Conservation (phyloP, 2,888 invertebrate species). For the Ornithoptera priamus region DNA sequence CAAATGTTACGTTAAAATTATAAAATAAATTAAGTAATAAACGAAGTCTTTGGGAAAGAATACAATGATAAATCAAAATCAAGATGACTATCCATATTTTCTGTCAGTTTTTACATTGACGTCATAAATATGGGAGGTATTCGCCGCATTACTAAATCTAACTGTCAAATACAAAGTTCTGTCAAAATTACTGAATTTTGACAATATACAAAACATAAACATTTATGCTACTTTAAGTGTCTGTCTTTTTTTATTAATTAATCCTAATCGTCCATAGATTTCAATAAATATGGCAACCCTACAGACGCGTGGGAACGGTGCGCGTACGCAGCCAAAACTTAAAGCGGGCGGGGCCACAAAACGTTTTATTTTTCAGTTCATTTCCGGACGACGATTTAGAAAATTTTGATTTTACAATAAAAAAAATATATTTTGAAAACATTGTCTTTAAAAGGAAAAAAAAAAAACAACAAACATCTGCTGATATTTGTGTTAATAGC, state of each 20-base stretch:
- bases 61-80: too few species aligned
- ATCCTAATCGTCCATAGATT: neutral
- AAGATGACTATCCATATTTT: too few species aligned
- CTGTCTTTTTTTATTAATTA: neutral
- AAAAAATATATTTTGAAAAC: neutral
- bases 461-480: neutral
- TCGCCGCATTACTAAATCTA: too few species aligned
- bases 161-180: too few species aligned
- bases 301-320: slow-evolving; percentile 70
- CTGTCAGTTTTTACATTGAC: too few species aligned
- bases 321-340: slow-evolving; percentile 52
- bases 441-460: neutral
- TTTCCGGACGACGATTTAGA: slow-evolving; percentile 70
- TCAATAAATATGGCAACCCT: slow-evolving; percentile 41
- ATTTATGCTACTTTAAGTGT: neutral
- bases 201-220: neutral
- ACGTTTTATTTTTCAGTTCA: slow-evolving; percentile 73
- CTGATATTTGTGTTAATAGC: neutral
- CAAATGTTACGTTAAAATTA: too few species aligned
- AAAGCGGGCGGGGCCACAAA: slow-evolving; percentile 59
- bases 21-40: too few species aligned
- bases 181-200: too few species aligned
- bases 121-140: too few species aligned
- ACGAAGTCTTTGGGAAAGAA: too few species aligned
- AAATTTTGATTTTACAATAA: slow-evolving; percentile 49